Percentiles rank a stretch among this genome's conserved stretches.
These are phyloP conservation scores for Cardiocondyla obscurior DNA, from an alignment of 1,140 invertebrate species.

Conservation along the genomic window DNA sequence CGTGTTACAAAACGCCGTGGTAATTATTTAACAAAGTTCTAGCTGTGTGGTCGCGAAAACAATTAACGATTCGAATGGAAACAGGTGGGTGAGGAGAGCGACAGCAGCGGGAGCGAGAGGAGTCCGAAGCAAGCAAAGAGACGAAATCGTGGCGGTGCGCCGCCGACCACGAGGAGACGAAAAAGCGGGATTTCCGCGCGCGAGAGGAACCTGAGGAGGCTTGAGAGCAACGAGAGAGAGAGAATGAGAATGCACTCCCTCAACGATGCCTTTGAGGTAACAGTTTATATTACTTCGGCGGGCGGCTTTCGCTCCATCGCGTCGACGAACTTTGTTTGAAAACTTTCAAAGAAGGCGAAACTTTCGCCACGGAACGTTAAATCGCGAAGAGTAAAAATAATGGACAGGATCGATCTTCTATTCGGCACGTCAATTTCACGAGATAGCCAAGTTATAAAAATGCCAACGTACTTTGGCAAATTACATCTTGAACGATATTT, in stretches of 20 bases:
- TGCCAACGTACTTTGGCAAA: not conserved
- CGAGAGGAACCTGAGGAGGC: constrained; percentile 91
- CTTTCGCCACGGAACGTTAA: not conserved
- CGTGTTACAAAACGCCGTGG: not conserved
- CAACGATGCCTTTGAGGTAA: constrained; percentile 93
- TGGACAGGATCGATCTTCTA: not conserved
- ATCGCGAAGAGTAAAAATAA: constrained; percentile 20
- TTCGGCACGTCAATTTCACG: not conserved
- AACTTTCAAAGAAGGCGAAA: constrained; percentile 2
- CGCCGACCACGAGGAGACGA: constrained; percentile 84
- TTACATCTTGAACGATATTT: not conserved
- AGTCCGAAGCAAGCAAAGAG: constrained; percentile 81
- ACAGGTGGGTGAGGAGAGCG: constrained; percentile 82
- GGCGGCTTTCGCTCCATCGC: not conserved
- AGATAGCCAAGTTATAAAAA: not conserved
- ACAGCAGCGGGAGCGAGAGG: constrained; percentile 82
- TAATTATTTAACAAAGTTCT: constrained; percentile 36
- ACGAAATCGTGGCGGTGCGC: constrained; percentile 77
- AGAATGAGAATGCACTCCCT: constrained; percentile 94
- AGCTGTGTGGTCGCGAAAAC: constrained; percentile 65
- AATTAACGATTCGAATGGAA: constrained; percentile 59
- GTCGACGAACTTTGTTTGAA: not conserved
- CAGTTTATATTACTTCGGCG: constrained; percentile 16
- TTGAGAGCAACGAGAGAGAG: constrained; percentile 95
- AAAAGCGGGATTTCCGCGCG: constrained; percentile 90